A percentile compares a stretch with the other conserved stretches of the same genome.
phyloP scores from a whole-genome alignment of 2,888 invertebrate genomes.

The Rhyacophila evoluta region DNA sequence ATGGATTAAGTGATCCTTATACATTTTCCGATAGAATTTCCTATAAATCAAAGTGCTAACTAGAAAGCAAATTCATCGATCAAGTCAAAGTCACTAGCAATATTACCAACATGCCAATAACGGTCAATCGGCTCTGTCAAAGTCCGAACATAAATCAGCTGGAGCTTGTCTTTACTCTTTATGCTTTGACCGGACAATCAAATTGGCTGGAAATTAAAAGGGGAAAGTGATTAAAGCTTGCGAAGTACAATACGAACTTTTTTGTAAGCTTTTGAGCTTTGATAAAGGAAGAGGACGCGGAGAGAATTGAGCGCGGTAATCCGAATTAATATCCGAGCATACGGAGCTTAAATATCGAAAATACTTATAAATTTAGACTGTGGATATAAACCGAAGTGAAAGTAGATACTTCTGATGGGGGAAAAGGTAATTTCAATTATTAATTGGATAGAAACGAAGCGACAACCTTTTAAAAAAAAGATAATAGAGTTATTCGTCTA shows the following conservation, averaged over 20 bases:
- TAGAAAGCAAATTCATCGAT: neutral
- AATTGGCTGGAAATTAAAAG: constrained; percentile 12
- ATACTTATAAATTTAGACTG: too few relatives aligned
- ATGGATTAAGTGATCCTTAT: too few relatives aligned
- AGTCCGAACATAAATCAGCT: constrained; percentile 3
- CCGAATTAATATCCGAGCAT: neutral
- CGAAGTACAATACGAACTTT: neutral
- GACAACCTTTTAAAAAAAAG: too few relatives aligned
- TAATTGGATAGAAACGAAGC: too few relatives aligned
- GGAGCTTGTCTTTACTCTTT: constrained; percentile 22
- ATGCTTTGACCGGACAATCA: constrained; percentile 19
- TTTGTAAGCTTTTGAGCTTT: neutral
- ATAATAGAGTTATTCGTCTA: too few relatives aligned
- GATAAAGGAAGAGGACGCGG: neutral
- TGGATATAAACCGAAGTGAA: too few relatives aligned
- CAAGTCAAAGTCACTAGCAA: neutral
- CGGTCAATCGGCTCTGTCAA: constrained; percentile 1
- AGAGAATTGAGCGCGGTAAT: neutral
- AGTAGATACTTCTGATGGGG: too few relatives aligned
- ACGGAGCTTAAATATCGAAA: neutral
- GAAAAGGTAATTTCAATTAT: too few relatives aligned
- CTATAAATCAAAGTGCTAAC: neutral
- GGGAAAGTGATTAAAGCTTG: constrained; percentile 16
- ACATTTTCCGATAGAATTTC: neutral
- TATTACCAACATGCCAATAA: neutral